These are phyloP conservation scores for Glyptemys insculpta DNA, from an alignment of 2,797 vertebrate species.

Conservation along the genomic window DNA sequence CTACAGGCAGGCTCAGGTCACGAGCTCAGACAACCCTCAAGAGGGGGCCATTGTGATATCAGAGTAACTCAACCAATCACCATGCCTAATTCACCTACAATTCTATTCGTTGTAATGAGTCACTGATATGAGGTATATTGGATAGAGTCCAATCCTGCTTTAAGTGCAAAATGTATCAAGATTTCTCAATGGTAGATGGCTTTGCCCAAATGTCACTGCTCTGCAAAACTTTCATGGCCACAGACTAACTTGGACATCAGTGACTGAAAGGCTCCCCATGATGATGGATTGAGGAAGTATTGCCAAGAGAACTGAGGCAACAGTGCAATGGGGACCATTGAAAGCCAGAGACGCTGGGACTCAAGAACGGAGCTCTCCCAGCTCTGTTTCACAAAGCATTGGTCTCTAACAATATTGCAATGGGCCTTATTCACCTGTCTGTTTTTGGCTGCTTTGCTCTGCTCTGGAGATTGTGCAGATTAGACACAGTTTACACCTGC, in stretches of 20 bases:
- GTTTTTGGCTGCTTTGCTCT: neutral
- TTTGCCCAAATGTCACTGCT: neutral
- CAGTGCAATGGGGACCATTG: rapidly evolving
- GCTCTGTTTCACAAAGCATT: rapidly evolving
- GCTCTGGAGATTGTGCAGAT: neutral
- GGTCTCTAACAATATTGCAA: neutral
- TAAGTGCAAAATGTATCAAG: neutral
- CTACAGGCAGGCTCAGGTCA: neutral
- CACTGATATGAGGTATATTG: neutral
- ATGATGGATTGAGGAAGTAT: neutral
- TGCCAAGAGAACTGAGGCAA: neutral
- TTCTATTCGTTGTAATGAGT: neutral
- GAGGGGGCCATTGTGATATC: neutral
- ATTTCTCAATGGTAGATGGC: rapidly evolving
- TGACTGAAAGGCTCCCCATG: neutral
- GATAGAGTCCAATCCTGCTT: neutral
- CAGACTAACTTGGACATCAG: neutral
- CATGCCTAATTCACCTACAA: neutral
- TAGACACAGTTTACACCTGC: neutral
- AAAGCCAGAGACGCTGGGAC: neutral
- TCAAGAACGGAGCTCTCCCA: neutral
- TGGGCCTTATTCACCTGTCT: neutral
- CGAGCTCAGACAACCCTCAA: neutral
- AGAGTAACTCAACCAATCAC: neutral
- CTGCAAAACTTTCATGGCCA: neutral